These are phyloP conservation scores for Agonopterix heracliana DNA, from an alignment of 2,888 invertebrate species.

Conservation along the genomic window DNA sequence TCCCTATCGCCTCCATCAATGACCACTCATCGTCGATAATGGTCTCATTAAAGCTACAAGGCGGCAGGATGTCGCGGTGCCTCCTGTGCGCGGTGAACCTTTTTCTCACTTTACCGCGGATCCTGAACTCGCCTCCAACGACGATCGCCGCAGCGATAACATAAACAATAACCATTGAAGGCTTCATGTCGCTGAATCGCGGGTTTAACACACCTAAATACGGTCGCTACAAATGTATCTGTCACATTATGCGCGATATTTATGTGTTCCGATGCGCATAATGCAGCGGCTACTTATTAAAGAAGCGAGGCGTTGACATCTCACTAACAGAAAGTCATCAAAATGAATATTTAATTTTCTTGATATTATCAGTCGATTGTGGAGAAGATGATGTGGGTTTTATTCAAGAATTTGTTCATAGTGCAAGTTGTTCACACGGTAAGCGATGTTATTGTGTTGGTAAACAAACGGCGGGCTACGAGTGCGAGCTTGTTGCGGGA, in stretches of 20 bases:
- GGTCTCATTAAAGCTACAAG: conserved; percentile 69
- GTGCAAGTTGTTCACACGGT: conserved; percentile 34
- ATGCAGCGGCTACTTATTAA: conserved; percentile 56
- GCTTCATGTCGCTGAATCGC: conserved; percentile 58
- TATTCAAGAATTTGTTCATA: conserved; percentile 30
- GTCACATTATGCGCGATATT: conserved; percentile 70
- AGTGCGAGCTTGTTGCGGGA: conserved; percentile 25
- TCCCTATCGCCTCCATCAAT: conserved; percentile 67
- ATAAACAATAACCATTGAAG: conserved; percentile 60
- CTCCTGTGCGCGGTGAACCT: conserved; percentile 55
- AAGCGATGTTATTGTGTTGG: conserved; percentile 39
- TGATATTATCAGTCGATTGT: conserved; percentile 34
- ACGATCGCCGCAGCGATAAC: conserved; percentile 60
- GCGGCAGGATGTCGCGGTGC: conserved; percentile 59
- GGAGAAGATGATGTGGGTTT: conserved; percentile 27
- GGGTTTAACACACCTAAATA: conserved; percentile 51
- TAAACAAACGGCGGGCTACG: conserved; percentile 48
- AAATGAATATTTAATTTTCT: conserved; percentile 43
- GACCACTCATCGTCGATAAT: conserved; percentile 70
- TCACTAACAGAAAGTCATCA: conserved; percentile 58
- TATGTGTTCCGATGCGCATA: conserved; percentile 54
- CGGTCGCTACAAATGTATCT: conserved; percentile 56
- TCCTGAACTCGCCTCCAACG: conserved; percentile 59
- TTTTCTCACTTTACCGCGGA: conserved; percentile 69
- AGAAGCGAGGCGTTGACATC: conserved; percentile 57